phyloP scores from a whole-genome alignment of 2,113 vertebrate genomes.

The Physeter macrocephalus region DNA sequence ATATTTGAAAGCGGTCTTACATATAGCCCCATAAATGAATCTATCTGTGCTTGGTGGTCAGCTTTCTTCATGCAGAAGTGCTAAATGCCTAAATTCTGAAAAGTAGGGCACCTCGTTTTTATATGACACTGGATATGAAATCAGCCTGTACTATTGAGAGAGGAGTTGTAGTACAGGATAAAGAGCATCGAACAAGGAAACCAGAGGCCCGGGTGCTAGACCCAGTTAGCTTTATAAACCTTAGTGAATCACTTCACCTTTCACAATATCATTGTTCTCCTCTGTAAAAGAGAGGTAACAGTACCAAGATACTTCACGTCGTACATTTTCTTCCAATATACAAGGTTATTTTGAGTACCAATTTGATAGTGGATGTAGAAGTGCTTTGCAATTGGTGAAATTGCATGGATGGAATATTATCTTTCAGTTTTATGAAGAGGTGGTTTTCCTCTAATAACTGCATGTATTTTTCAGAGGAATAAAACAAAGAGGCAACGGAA shows the following conservation, averaged over 20 bases:
- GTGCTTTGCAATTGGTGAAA: constrained; percentile 1
- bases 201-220: background rate
- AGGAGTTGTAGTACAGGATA: background rate
- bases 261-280: background rate
- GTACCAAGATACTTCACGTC: background rate
- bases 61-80: background rate
- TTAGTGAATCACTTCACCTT: background rate
- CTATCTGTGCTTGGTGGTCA: background rate
- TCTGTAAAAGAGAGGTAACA: background rate
- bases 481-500: background rate
- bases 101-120: background rate
- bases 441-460: background rate
- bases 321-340: background rate
- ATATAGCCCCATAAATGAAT: background rate
- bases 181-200: background rate
- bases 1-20: background rate
- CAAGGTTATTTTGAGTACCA: background rate
- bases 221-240: background rate
- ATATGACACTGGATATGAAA: background rate
- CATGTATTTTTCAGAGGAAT: background rate
- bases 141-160: background rate
- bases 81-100: background rate
- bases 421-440: background rate
- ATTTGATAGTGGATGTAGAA: background rate
- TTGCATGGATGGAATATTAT: background rate